Percentiles rank a stretch among this genome's conserved stretches.
Evolutionary conservation across 2,797 vertebrate species (phyloP).

Genomic region (Morus bassanus): DNA sequence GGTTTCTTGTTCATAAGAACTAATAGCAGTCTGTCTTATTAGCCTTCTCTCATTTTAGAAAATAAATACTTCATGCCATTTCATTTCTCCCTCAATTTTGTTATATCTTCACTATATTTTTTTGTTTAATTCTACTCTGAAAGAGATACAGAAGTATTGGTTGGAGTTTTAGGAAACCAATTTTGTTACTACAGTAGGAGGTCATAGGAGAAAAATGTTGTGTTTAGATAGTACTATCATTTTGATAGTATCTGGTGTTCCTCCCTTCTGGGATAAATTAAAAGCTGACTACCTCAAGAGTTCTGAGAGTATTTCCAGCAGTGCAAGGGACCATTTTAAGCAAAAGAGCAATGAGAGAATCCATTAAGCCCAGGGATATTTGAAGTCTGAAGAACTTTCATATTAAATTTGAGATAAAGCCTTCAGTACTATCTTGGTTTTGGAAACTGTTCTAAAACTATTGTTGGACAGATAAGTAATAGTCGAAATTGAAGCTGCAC

Average conservation of each 20-base stretch:
- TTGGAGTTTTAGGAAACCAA: slow-evolving; percentile 51
- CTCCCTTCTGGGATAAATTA: slow-evolving; percentile 55
- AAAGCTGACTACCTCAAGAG: slow-evolving; percentile 48
- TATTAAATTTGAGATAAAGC: slow-evolving; percentile 34
- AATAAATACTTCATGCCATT: neutral
- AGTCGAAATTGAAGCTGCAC: neutral
- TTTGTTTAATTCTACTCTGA: slow-evolving; percentile 45
- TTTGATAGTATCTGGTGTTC: slow-evolving; percentile 62
- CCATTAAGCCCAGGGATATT: slow-evolving; percentile 25
- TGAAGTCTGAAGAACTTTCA: slow-evolving; percentile 25
- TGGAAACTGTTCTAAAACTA: slow-evolving; percentile 3
- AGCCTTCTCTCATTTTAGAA: neutral
- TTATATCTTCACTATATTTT: neutral
- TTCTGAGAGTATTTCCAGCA: slow-evolving; percentile 50
- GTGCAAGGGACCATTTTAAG: slow-evolving; percentile 47
- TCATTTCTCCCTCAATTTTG: slow-evolving; percentile 22
- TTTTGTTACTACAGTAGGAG: slow-evolving; percentile 62
- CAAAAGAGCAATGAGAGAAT: slow-evolving; percentile 32
- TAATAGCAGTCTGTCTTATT: neutral
- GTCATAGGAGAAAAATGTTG: slow-evolving; percentile 51
- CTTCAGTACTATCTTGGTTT: neutral
- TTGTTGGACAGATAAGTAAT: neutral
- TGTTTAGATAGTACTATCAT: slow-evolving; percentile 54
- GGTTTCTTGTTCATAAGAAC: neutral
- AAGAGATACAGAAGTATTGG: slow-evolving; percentile 31